Base-by-base conservation (phyloP, 2,888 invertebrate genomes). In the Agrochola lychnidis region DNA sequence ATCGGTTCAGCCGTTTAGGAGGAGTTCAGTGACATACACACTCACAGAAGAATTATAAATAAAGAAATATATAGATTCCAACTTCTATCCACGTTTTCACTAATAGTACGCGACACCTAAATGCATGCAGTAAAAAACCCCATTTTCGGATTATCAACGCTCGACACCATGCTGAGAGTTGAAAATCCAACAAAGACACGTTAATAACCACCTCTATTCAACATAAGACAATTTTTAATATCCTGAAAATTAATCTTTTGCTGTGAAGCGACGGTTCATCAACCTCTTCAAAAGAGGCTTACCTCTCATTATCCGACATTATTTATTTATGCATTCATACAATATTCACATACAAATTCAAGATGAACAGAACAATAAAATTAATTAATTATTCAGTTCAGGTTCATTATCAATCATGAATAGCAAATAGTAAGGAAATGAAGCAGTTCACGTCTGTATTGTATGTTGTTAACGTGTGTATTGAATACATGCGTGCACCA, bases 401-500 rank as follows among this genome's bases (percentile, higher is more conserved):
- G 9, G 19, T 63, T 22, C n/a, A 62, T 57, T 62, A 53, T 36
- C 53, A 61, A 36, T 59, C 14, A 53, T 56, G 9, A n/a, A 63
- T 25, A 16, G 12, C 0, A 2, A 16, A 25, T 36, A 9, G 7
- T 7, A 36, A 57, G 57, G n/a, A 71, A 79, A 63, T 71, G 36
- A 57, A 30, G 36, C 69, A 68, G 57, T 22, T 25, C 42, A 64
- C n/a, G 0, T 1, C 6, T 4, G 30, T 56, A 69, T 69, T 64
- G 19, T 57, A 25, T 59, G 42, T 42, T 67, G 22, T 56, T 51
- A 19, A 19, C 51, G 6, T 19, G 7, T 51, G 51, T 19, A 51
- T 51, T 53, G 14, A 78, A 68, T 53, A 48, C 56, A 30, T 71
- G 36, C 63, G n/a, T 40, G 42, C 64, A 36, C 16, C 51, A 70